A percentile compares a stretch with the other conserved stretches of the same genome.
Conservation (phyloP, 1,140 invertebrate species). For the Drosophila punjabiensis region DNA sequence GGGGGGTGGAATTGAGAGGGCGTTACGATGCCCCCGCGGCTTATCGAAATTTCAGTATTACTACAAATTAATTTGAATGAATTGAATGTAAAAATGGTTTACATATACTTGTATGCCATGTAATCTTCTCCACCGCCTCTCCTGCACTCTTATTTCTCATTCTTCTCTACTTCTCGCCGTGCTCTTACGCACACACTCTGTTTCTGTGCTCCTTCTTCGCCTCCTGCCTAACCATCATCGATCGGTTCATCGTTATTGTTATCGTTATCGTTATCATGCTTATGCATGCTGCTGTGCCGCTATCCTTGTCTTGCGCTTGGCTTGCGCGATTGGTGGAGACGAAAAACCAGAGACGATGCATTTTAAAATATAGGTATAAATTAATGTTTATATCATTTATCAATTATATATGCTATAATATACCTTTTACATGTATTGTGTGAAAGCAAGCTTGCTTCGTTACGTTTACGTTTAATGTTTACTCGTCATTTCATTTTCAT, state of each 20-base stretch:
- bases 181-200: background rate
- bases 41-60: conserved; percentile 79
- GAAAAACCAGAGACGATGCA: conserved; percentile 77
- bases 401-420: conserved; percentile 81
- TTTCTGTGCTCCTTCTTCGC: background rate
- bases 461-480: conserved; percentile 16
- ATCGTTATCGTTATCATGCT: conserved; percentile 18
- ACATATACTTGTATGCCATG: conserved; percentile 61
- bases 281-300: conserved; percentile 22
- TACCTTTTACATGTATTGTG: conserved; percentile 81
- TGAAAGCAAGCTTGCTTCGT: conserved; percentile 75
- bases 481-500: conserved; percentile 43
- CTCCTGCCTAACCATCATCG: conserved; percentile 8
- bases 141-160: background rate
- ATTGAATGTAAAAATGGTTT: conserved; percentile 82
- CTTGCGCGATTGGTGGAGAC: conserved; percentile 64
- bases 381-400: conserved; percentile 76
- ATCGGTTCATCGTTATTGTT: background rate
- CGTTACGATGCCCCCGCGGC: conserved; percentile 7
- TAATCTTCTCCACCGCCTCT: conserved; percentile 33
- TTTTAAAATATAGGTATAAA: conserved; percentile 75
- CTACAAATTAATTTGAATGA: conserved; percentile 83
- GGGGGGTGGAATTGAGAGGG: conserved; percentile 3
- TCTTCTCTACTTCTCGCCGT: background rate
- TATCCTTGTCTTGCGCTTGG: conserved; percentile 54